Base-by-base conservation (phyloP, 2,888 invertebrate species). In the Pterostichus madidus region DNA sequence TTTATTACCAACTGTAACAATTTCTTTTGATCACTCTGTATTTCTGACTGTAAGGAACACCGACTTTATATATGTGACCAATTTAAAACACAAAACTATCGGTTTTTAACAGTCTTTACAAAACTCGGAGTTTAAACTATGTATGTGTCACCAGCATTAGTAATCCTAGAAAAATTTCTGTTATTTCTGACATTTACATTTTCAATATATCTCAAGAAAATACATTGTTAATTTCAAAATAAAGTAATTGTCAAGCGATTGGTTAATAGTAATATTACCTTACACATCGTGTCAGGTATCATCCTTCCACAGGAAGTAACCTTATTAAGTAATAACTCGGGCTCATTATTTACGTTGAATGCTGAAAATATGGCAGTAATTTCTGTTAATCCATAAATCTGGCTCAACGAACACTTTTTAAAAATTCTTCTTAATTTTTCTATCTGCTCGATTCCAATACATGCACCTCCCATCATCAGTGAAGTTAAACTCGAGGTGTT, bases 331-430 rank as follows among this genome's bases (percentile, higher is more conserved):
- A 68, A 13, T 68, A 11, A 10, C 13, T 68, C 68, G 8, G 17
- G 7, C 1, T 59, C 59, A 59, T 13, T 24, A 7, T 59, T 59
- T 15, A 1, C 5, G n/a, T 68, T 6, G 15, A 68, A 68, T 4
- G 5, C 39, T 15, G 83, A 73, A 32, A 71, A 17, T 53, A 71
- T 68, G 10, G 83, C 64, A 10, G 56, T 39, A 39, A 39, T 78
- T 80, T 85, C 85, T 0, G 85, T 84, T 84, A 84, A 81, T n/a
- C 85, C 85, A 81, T 85, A 85, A 4, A 77, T 75, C 4, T 71
- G 24, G 76, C 46, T 59, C 10, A 81, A 35, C 31, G 13, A 59
- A 8, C 2, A 73, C 6, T 56, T 13, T 6, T 84, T 84, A 15
- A 85, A 81, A 8, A 76, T 52, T 35, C 77, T 52, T 32, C 80